Evolutionary conservation across 2,797 vertebrate genomes (phyloP), one percentile per base, ranked within the genome.

Genomic region (Microctenopoma steveboyesi): DNA sequence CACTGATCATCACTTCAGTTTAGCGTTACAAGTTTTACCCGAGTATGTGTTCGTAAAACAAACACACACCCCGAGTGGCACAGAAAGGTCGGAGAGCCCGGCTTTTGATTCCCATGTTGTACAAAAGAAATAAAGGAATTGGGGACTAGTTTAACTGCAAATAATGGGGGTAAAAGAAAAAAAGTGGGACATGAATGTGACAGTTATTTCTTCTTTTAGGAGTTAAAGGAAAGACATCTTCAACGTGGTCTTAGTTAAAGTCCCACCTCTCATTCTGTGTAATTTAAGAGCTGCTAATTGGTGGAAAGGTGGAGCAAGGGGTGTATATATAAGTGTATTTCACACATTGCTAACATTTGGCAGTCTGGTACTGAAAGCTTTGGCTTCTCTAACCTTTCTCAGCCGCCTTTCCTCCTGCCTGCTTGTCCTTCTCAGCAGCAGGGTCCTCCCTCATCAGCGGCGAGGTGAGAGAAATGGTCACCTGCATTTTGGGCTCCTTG

Each of bases 401-500:
- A 79, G 91, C 91, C 92, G 91, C 80, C 82, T 91, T 89, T 91
- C 89, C 91, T 87, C 81, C 92, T 91, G 91, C 92, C 92, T 92
- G 88, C 87, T 82, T 79, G 93, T 95, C 95, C 92, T 59, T 90
- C 82, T 92, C 91, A 82, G 87, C 77, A 49, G 89, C 83, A 78
- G 90, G 79, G 69, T 95, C 95, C 88, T 96, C 94, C 74, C 94
- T 93, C 95, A 96, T 95, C 90, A 95, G 93, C 67, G 95, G 93
- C 22, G 95, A 96, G 68, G 95, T 96, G 83, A 96, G 86, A 54
- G 94, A 95, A 89, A 96, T 85, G 18, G 92, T 94, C 90, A 96
- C 95, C 92, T 94, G 94, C 92, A 96, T 95, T 93, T 92, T 93
- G 85, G 95, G 95, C 89, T 96, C 95, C 92, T 94, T 94, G 78